Evolutionary conservation across 2,888 invertebrate genomes (phyloP).

Genomic region (Hirtodrosophila alboralis): DNA sequence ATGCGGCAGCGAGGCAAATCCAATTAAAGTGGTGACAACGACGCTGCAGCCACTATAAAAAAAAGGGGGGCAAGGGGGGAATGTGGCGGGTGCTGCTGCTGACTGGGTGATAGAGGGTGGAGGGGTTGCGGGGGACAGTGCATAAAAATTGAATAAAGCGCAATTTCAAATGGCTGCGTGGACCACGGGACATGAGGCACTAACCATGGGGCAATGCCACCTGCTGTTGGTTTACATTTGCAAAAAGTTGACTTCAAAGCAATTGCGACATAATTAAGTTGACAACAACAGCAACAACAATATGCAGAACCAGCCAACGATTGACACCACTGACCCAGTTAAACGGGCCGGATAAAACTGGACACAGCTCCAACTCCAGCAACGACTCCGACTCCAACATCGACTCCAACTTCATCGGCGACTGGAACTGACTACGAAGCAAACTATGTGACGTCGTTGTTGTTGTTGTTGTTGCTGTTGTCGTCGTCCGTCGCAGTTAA

Average conservation of each 20-base stretch:
- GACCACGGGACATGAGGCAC: constrained; percentile 7
- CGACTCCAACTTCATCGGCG: constrained; percentile 7
- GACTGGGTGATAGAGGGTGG: no score
- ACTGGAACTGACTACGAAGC: constrained; percentile 41
- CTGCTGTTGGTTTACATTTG: constrained; percentile 63
- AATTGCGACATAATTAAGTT: constrained; percentile 78
- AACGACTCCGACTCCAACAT: constrained; percentile 8
- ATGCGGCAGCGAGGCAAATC: constrained; percentile 65
- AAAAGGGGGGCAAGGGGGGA: constrained; percentile 39
- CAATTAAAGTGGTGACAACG: constrained; percentile 70
- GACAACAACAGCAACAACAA: constrained; percentile 66
- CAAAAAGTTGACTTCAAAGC: constrained; percentile 75
- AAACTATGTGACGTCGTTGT: constrained; percentile 56
- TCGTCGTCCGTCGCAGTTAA: constrained; percentile 47
- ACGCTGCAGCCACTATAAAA: constrained; percentile 64
- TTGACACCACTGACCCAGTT: constrained; percentile 77
- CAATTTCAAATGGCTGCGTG: constrained; percentile 62
- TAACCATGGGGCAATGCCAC: constrained; percentile 46
- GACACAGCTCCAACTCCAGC: constrained; percentile 30
- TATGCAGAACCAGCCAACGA: constrained; percentile 47
- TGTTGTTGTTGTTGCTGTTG: constrained; percentile 19
- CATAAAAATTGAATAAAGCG: constrained; percentile 75
- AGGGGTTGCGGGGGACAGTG: constrained; percentile 18
- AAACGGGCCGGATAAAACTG: constrained; percentile 56
- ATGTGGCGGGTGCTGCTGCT: no score